Evolutionary conservation across 1,140 invertebrate species (phyloP), one percentile per base, ranked within the genome.

Genomic region (Trachelipus rathkii): DNA sequence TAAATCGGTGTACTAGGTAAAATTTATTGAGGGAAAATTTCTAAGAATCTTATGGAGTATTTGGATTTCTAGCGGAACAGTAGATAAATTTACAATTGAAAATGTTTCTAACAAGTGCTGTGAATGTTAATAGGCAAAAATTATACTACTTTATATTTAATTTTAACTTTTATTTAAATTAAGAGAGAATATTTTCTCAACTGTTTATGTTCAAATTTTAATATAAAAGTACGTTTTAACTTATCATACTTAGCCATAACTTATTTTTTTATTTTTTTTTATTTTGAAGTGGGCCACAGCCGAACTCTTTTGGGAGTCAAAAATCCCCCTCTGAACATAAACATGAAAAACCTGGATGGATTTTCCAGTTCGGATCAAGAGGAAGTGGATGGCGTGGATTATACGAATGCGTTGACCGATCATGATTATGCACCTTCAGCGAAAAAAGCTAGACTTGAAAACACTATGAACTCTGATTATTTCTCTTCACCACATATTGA

Each of bases 261-360:
- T 60, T 19, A 3, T 60, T 60, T 60, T 13, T 15, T 19, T 15
- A 1, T 60, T 13, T 60, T 8, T 60, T 19, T 8, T 60, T 60
- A 4, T 60, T 60, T 60, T 60, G 50, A 19, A 60, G 50, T 60
- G 19, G 50, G 50, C 8, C 50, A 60, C 19, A 15, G 11, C 19
- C 50, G 50, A 13, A 60, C 11, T 19, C 50, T 60, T 3, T 19
- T 60, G 11, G 50, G 19, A 60, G 50, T 19, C 50, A 60, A 19
- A 60, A 60, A 60, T 60, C 19, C 50, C 50, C 50, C 50, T 60
- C 50, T 60, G 11, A 60, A 60, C 50, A 60, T 60, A 4, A 60
- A 60, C 50, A 60, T 60, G 11, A 13, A 60, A 19, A 60, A 60
- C 50, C 11, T 60, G 50, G 50, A 60, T 15, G 50, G 50, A 60